Percentiles rank a stretch among this genome's conserved stretches.
Conservation (phyloP, 1,140 invertebrate species). For the Drosophila sucinea region DNA sequence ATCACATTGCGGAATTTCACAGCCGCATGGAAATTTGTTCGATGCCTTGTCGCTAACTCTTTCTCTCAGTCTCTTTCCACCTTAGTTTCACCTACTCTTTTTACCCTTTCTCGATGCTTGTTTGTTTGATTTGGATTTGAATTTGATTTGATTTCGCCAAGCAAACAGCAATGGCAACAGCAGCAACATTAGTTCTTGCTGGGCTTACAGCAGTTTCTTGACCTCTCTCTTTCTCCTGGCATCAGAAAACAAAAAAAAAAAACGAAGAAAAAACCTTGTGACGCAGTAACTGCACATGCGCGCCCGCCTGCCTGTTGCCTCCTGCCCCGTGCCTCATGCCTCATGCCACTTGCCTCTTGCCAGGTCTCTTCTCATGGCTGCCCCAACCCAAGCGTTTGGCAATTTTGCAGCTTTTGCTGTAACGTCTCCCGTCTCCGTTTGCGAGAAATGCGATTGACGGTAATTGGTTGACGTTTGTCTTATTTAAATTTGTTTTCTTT, state of each 20-base stretch:
- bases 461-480: conserved; percentile 83
- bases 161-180: conserved; percentile 26
- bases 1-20: conserved; percentile 69
- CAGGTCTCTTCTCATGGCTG: conserved; percentile 5
- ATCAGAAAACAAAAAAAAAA: too few relatives aligned
- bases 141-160: conserved; percentile 75
- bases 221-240: conserved; percentile 49
- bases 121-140: conserved; percentile 68
- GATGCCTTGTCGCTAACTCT: conserved; percentile 62
- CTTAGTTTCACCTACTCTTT: background rate
- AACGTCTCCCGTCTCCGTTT: conserved; percentile 50
- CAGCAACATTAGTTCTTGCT: conserved; percentile 32
- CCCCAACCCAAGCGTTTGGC: conserved; percentile 44
- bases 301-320: conserved; percentile 24
- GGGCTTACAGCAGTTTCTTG: conserved; percentile 66
- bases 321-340: conserved; percentile 24
- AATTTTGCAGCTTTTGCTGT: conserved; percentile 63
- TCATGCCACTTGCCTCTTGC: conserved; percentile 23
- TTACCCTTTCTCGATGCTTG: conserved; percentile 34
- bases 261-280: conserved; percentile 29
- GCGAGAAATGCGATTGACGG: conserved; percentile 82
- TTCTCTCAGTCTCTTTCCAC: background rate
- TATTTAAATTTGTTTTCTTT: conserved; percentile 83
- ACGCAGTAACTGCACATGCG: conserved; percentile 79
- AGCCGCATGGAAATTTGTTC: conserved; percentile 80